Base-by-base conservation (phyloP, 2,888 invertebrate genomes). In the Pammene aurita region DNA sequence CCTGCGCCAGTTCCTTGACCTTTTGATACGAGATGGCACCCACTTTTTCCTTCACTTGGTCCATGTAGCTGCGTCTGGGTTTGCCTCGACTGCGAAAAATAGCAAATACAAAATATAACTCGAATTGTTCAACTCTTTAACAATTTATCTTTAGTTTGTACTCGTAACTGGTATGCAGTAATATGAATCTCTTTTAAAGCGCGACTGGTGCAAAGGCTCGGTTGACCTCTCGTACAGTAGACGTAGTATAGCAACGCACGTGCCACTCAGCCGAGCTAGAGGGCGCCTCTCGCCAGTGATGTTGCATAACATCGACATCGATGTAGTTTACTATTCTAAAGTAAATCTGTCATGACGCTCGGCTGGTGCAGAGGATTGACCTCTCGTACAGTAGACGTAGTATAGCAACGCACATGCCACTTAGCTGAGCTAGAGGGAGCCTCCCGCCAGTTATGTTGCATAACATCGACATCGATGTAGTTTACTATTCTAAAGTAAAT, bases 251-350 rank as follows among this genome's bases (percentile, higher is more conserved):
- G 81, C 82, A 72, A 77, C 79, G 86, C 90, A 91, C 91, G 92
- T 90, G 91, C 83, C 83, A 82, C 87, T 88, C 92, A 92, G 91
- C 92, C 92, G 91, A 78, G 78, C 72, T 77, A 80, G 80, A 81
- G 77, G 78, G 80, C 71, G 71, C 76, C 78, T 76, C n/a, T 26
- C 26, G 81, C 82, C 80, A 81, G 73, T 78, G 70, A 61, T 35
- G 65, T 71, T 68, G 71, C 62, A 71, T 52, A 60, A 13, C 42
- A 18, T 68, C 26, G 55, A 56, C 61, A 52, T 56, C 42, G 58
- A 58, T 64, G 16, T 44, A 44, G 16, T n/a, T n/a, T 58, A 7
- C 26, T 26, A 14, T n/a, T 44, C 7, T n/a, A 7, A 9, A 58
- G 7, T 35, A n/a, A 35, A 35, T 35, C 35, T 35, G 35, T 35